Percentiles rank a stretch among this genome's conserved stretches.
These are phyloP conservation scores for Platichthys flesus DNA, from an alignment of 2,113 vertebrate species.

Conservation along the genomic window DNA sequence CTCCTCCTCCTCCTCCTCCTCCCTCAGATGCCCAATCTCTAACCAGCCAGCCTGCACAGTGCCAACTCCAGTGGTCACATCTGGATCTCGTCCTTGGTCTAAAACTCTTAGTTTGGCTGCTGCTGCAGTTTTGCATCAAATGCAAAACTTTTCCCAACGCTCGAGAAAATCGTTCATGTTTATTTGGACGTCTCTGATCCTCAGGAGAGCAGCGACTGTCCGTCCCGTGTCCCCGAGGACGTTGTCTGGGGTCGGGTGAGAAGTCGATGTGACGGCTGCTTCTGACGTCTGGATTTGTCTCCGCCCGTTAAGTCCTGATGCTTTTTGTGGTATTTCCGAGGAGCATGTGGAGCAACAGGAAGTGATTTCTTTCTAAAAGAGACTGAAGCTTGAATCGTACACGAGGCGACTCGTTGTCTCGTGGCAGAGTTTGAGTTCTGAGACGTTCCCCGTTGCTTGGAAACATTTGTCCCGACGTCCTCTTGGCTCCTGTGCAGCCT, in stretches of 20 bases:
- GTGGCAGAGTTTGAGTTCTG: constrained; percentile 13
- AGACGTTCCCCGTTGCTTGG: constrained; percentile 22
- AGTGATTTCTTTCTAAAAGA: constrained; percentile 3
- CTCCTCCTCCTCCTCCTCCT: constrained; percentile 6
- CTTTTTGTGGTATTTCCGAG: constrained; percentile 34
- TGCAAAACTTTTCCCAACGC: neutral
- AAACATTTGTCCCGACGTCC: constrained; percentile 18
- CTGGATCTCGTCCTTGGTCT: constrained; percentile 26
- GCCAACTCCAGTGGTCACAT: constrained; percentile 46
- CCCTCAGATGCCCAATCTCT: constrained; percentile 35
- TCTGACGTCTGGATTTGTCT: constrained; percentile 19
- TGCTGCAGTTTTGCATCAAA: constrained; percentile 28
- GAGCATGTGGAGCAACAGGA: constrained; percentile 47
- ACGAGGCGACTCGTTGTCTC: constrained; percentile 6
- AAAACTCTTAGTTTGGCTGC: neutral
- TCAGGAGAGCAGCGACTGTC: neutral
- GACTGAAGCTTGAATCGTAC: constrained; percentile 40
- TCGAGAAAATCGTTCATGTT: constrained; percentile 8
- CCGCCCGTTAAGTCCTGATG: neutral
- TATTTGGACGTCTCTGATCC: constrained; percentile 20
- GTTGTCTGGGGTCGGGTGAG: neutral
- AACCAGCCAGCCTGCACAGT: constrained; percentile 58
- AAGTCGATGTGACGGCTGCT: constrained; percentile 36
- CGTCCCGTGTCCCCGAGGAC: neutral
- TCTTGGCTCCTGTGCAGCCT: neutral